Conservation (phyloP, 2,888 invertebrate species). For the Amphipoea oculea region DNA sequence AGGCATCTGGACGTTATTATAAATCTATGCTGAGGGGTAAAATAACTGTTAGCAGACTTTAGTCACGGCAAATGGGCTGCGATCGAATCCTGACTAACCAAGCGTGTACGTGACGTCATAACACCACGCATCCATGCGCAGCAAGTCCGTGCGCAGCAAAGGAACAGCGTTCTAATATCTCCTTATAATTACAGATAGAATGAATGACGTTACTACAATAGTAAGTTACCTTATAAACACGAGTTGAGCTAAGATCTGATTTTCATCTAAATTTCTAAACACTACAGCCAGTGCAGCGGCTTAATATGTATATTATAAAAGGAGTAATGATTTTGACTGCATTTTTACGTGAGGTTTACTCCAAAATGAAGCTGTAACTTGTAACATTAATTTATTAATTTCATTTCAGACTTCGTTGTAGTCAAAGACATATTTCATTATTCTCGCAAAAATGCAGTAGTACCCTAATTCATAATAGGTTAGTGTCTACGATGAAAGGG, state of each 20-base stretch:
- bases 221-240: constrained; percentile 16
- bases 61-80: not conserved
- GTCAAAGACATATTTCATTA: not conserved
- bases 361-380: constrained; percentile 5
- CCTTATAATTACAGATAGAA: constrained; percentile 5
- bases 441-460: constrained; percentile 22
- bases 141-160: not conserved
- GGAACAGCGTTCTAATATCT: not conserved
- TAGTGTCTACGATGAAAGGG: constrained; percentile 1
- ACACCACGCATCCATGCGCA: not conserved
- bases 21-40: not conserved
- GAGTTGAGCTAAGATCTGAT: constrained; percentile 50
- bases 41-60: not conserved
- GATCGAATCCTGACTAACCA: not conserved
- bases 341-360: constrained; percentile 15
- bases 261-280: constrained; percentile 8
- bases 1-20: too few relatives aligned
- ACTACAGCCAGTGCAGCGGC: constrained; percentile 4
- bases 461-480: constrained; percentile 1
- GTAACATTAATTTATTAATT: constrained; percentile 4
- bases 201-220: not conserved
- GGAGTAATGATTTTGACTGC: not conserved
- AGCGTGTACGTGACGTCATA: not conserved
- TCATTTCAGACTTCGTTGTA: constrained; percentile 1
- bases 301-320: constrained; percentile 7